Evolutionary conservation across 2,797 vertebrate species (phyloP), one percentile per base, ranked within the genome.

Genomic region (Acomys russatus): DNA sequence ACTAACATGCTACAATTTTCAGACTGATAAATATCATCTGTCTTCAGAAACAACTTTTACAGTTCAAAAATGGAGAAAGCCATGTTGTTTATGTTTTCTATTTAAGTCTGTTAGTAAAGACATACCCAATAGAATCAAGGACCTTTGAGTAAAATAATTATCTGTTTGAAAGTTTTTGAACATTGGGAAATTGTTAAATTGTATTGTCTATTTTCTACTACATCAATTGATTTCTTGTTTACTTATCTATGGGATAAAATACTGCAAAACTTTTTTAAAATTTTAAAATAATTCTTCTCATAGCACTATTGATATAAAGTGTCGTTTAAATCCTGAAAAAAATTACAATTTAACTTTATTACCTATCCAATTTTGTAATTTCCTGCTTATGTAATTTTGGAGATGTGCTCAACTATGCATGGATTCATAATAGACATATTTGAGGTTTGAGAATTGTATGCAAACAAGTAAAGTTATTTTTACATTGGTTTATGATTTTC

Each of bases 351-450:
- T 92, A 38, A 28, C 6, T 90, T 92, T 10, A 88, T 49, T n/a
- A 22, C 11, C 25, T 82, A 3, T 78, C 25, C 9, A 90, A 28
- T 64, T 89, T 70, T 66, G 92, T 51, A 44, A 85, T n/a, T 90
- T 93, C 66, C 28, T 95, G 22, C 22, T 80, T 17, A 64, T 11
- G 93, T 1, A 11, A 22, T 94, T 51, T 83, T 5, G 4, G 0
- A 0, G 20, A 38, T n/a, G 44, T 1, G 12, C 63, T 23, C 0
- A 56, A 0, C 8, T 15, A 66, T 10, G 33, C 0, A 0, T 18
- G 33, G 11, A 23, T 38, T 70, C 0, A 63, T 66, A 92, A 56
- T 28, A 86, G 1, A 77, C 2, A 1, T 77, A 12, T 28, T 82
- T 76, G 12, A 0, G 12, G 38, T 95, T 71, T 59, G 4, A 82